Base-by-base conservation (phyloP, 2,888 invertebrate species). In the Boloria selene region DNA sequence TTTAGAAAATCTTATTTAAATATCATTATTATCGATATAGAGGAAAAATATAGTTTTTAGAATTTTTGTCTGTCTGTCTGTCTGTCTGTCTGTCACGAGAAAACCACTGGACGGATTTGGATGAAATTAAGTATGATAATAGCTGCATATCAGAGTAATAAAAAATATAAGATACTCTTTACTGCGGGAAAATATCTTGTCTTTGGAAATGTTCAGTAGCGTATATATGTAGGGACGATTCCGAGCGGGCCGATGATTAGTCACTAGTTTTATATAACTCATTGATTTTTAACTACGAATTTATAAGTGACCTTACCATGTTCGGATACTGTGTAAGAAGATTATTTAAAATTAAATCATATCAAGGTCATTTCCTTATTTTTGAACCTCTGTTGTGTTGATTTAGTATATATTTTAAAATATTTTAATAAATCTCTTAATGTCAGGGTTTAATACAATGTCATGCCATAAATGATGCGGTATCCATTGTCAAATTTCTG, bases 351-450 rank as follows among this genome's bases (percentile, higher is more conserved):
- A 47, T 6, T 31, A 59, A 50, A 59, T 14, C 49, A 59, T 50
- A 59, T 59, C 59, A 59, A 59, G 59, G 59, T 59, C 18, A n/a
- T 50, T 59, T 59, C 59, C 59, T 59, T 38, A 47, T 50, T 3
- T 56, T 16, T 56, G 22, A 56, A 4, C n/a, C 4, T 10, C 45
- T 38, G 26, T 56, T 56, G 44, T 56, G 42, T 14, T 56, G 44
- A 45, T 56, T 56, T 45, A 44, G 31, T 38, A 38, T 38, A 38
- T 38, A 38, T 38, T 38, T 10, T 38, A 38, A 38, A 38, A 7
- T 38, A 38, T 38, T 10, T 10, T 38, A 38, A 38, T 10, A 38
- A 10, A 38, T 10, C 31, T 10, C 10, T 38, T 38, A 38, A 38
- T 38, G 31, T 38, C 31, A 38, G 31, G 31, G 31, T 38, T 38